Conservation (phyloP, 2,113 vertebrate genomes). For the Notarius lentiginosus region DNA sequence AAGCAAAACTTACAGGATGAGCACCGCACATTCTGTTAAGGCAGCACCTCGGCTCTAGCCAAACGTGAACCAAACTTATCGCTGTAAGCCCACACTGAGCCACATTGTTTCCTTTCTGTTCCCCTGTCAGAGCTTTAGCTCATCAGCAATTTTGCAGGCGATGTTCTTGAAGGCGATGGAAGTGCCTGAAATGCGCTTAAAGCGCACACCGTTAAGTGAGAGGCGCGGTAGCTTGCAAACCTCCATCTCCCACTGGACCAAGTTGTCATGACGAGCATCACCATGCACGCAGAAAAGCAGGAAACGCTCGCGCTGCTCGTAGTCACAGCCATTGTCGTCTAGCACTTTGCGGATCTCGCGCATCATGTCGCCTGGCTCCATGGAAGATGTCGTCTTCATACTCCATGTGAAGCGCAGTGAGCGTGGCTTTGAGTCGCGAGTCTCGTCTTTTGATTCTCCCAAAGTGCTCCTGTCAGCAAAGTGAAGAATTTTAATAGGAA, state of each 20-base stretch:
- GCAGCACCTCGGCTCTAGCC: conserved; percentile 27
- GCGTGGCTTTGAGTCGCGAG: conserved; percentile 90
- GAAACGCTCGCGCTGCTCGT: conserved; percentile 96
- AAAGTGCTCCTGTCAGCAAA: conserved; percentile 76
- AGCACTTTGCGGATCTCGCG: conserved; percentile 94
- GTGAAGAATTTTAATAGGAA: conserved; percentile 27
- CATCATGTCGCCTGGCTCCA: conserved; percentile 99
- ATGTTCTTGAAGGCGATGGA: conserved; percentile 98
- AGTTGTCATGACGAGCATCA: conserved; percentile 90
- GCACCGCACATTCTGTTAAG: conserved; percentile 27
- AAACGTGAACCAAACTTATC: conserved; percentile 27
- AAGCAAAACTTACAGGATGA: conserved; percentile 13
- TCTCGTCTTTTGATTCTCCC: conserved; percentile 88
- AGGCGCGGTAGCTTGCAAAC: conserved; percentile 98
- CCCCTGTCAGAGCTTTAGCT: conserved; percentile 90
- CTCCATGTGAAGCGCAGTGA: conserved; percentile 97
- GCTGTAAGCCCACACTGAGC: not conserved
- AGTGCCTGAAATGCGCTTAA: conserved; percentile 97
- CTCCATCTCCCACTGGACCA: conserved; percentile 99
- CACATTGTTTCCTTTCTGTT: not conserved
- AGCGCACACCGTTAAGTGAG: conserved; percentile 96
- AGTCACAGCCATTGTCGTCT: conserved; percentile 96
- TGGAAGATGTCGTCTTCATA: conserved; percentile 98
- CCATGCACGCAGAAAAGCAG: conserved; percentile 98
- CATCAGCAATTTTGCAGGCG: conserved; percentile 96